Evolutionary conservation across 2,888 invertebrate genomes (phyloP), one percentile per base, ranked within the genome.

Genomic region (Mimumesa dahlbomi): DNA sequence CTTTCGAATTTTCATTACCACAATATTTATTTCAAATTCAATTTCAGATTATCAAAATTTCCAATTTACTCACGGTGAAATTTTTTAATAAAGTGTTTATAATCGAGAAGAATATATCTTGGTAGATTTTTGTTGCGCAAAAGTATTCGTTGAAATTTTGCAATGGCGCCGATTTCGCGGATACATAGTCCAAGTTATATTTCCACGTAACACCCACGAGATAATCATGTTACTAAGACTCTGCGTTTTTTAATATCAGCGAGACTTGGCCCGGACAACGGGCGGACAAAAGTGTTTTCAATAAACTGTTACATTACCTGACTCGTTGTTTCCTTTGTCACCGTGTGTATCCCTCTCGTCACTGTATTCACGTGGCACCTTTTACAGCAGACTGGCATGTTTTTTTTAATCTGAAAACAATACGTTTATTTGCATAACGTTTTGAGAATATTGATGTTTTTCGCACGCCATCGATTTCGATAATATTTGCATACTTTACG

Each of bases 281-380:
- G 81, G 82, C 82, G 79, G 67, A 84, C 76, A 82, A 87, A 82
- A 85, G 82, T 87, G 87, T 88, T 88, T 88, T 88, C 86, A 88
- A 88, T 88, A 88, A 88, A 88, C 87, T 88, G 87, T 88, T 88
- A 88, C 81, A 88, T 87, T 88, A 88, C 82, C 87, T 88, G 86
- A 88, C 50, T 5, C n/a, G 0, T 7, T 7, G 19, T 19, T 6
- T 9, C 40, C 56, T 62, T 63, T 29, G 18, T 19, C 36, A 16
- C 34, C n/a, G 0, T 9, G n/a, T 34, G n/a, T n/a, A n/a, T n/a
- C n/a, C n/a, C n/a, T n/a, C n/a, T n/a, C n/a, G n/a, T n/a, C n/a
- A n/a, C n/a, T n/a, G n/a, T n/a, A n/a, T n/a, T n/a, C n/a, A n/a
- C n/a, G n/a, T n/a, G n/a, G n/a, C n/a, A n/a, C n/a, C n/a, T n/a